Conservation (phyloP, 2,113 vertebrate species). For the Thermophis baileyi region DNA sequence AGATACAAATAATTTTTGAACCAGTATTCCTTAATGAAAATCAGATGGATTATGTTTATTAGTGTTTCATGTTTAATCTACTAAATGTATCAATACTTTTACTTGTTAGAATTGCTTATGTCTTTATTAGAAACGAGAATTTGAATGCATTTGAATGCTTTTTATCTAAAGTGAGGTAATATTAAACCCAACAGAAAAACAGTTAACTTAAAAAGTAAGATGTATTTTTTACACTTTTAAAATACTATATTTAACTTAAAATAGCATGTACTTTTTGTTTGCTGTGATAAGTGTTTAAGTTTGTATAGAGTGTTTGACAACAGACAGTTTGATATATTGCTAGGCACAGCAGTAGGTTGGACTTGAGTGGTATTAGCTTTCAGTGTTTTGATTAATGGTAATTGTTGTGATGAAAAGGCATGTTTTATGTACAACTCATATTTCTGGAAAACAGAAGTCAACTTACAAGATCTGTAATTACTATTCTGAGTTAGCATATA, state of each 20-base stretch:
- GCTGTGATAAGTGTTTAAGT: slow-evolving; percentile 73
- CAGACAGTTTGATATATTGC: slow-evolving; percentile 86
- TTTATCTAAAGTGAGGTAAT: slow-evolving; percentile 66
- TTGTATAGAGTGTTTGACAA: slow-evolving; percentile 81
- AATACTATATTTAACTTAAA: slow-evolving; percentile 47
- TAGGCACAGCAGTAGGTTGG: slow-evolving; percentile 82
- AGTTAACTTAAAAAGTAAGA: slow-evolving; percentile 61
- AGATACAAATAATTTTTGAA: neutral
- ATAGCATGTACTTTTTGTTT: slow-evolving; percentile 76
- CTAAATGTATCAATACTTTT: slow-evolving; percentile 46
- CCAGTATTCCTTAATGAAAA: neutral
- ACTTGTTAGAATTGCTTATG: slow-evolving; percentile 37
- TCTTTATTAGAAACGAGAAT: slow-evolving; percentile 4
- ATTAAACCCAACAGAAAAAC: slow-evolving; percentile 67
- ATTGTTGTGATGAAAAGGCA: slow-evolving; percentile 81
- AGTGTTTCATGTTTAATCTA: slow-evolving; percentile 41
- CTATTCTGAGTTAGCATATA: slow-evolving; percentile 73
- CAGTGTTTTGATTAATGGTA: slow-evolving; percentile 86
- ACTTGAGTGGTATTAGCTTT: slow-evolving; percentile 81
- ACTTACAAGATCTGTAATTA: slow-evolving; percentile 78
- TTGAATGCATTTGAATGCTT: slow-evolving; percentile 38
- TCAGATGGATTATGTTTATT: slow-evolving; percentile 30
- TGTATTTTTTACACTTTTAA: slow-evolving; percentile 71
- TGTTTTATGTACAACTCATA: slow-evolving; percentile 77
- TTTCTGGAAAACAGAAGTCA: slow-evolving; percentile 80